These are phyloP conservation scores for Pterois miles DNA, from an alignment of 2,797 vertebrate species.

Conservation along the genomic window DNA sequence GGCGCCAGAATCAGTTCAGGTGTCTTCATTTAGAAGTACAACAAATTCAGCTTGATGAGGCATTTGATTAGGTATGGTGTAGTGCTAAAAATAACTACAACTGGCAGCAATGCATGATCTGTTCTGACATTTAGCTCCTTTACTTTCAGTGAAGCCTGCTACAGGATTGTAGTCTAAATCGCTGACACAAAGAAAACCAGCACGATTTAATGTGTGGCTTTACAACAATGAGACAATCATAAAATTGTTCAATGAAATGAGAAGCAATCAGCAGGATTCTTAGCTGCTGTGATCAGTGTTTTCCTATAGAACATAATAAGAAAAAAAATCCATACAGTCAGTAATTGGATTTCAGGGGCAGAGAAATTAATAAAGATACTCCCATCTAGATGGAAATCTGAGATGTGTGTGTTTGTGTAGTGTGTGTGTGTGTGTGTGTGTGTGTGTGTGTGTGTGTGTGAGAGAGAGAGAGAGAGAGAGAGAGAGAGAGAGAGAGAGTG, in stretches of 20 bases:
- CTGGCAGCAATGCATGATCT: not conserved
- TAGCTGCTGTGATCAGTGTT: slow-evolving; percentile 23
- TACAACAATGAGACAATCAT: slow-evolving; percentile 17
- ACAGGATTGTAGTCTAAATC: not conserved
- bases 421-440: slow-evolving; percentile 12
- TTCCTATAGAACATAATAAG: slow-evolving; percentile 28
- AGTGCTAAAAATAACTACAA: not conserved
- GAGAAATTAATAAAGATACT: slow-evolving; percentile 51
- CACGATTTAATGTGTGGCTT: slow-evolving; percentile 11
- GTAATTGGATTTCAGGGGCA: slow-evolving; percentile 67
- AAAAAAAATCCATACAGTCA: slow-evolving; percentile 21
- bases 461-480: too few relatives aligned
- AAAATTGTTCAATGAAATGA: slow-evolving; percentile 31
- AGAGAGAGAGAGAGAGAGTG: too few relatives aligned
- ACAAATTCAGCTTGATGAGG: slow-evolving; percentile 1
- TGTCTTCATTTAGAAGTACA: slow-evolving; percentile 1
- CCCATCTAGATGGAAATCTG: slow-evolving; percentile 30
- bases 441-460: slow-evolving; percentile 8
- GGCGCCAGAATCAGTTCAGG: not conserved
- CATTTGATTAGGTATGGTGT: not conserved
- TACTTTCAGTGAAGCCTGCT: not conserved
- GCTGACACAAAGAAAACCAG: not conserved
- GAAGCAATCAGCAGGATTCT: slow-evolving; percentile 44
- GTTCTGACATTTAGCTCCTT: not conserved
- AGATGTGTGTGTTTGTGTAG: not conserved